phyloP scores from a whole-genome alignment of 2,113 vertebrate species.

The Pseudopipra pipra region DNA sequence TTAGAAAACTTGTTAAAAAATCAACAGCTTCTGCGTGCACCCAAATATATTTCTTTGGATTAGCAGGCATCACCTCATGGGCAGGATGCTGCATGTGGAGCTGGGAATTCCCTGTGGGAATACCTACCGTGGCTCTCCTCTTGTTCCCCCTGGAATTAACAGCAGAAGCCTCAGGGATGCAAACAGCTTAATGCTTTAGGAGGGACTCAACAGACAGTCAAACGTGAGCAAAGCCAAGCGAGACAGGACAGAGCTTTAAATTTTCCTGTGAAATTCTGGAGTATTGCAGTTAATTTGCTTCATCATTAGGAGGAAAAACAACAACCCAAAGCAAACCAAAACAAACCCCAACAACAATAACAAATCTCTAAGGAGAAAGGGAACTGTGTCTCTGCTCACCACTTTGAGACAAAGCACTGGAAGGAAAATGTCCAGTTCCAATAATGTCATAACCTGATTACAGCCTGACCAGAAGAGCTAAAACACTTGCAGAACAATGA shows the following conservation, averaged over 20 bases:
- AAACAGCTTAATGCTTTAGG: slow-evolving; percentile 29
- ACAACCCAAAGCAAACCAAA: background rate
- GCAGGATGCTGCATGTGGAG: background rate
- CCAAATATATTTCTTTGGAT: background rate
- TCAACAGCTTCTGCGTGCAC: background rate
- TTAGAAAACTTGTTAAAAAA: slow-evolving; percentile 29
- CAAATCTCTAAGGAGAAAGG: slow-evolving; percentile 28
- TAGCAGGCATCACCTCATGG: background rate
- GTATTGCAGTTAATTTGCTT: slow-evolving; percentile 26
- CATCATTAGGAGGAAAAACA: slow-evolving; percentile 2
- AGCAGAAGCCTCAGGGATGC: slow-evolving; percentile 32
- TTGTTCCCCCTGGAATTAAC: background rate
- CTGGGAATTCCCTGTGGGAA: background rate
- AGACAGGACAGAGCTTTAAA: background rate
- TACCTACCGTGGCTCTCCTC: background rate
- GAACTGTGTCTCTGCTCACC: slow-evolving; percentile 22
- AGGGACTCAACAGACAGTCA: background rate
- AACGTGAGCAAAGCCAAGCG: slow-evolving; percentile 16
- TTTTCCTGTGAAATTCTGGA: background rate
- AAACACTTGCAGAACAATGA: background rate
- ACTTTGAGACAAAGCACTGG: slow-evolving; percentile 44
- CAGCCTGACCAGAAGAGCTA: slow-evolving; percentile 35
- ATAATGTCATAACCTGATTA: slow-evolving; percentile 60
- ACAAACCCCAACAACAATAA: background rate
- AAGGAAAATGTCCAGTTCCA: slow-evolving; percentile 56